Percentiles rank a stretch among this genome's conserved stretches.
Evolutionary conservation across 2,888 invertebrate species (phyloP).

Genomic region (Heteropelma amictum): DNA sequence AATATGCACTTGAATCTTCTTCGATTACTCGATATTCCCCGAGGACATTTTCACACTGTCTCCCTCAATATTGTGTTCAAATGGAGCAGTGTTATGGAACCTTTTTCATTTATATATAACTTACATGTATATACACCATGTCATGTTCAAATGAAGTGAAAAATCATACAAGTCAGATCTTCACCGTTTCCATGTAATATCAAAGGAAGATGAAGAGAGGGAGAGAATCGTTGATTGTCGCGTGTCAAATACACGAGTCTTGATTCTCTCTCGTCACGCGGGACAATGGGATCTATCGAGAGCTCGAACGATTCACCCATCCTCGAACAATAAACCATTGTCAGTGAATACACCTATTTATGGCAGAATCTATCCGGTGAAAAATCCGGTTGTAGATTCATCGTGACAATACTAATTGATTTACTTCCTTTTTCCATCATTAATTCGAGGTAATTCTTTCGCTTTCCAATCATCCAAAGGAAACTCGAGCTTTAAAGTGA

Average conservation of each 20-base stretch:
- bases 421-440: not conserved
- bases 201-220: not conserved
- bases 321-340: conserved; percentile 21
- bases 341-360: conserved; percentile 10
- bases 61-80: not conserved
- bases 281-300: conserved; percentile 40
- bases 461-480: no score
- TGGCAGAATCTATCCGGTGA: not conserved
- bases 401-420: not conserved
- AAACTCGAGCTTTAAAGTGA: no score
- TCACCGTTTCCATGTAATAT: conserved; percentile 29
- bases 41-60: conserved; percentile 36
- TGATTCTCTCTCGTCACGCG: conserved; percentile 16
- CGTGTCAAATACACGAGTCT: conserved; percentile 19
- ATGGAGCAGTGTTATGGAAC: not conserved
- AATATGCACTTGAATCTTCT: conserved; percentile 35
- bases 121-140: no score
- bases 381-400: conserved; percentile 23
- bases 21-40: conserved; percentile 38
- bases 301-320: conserved; percentile 19
- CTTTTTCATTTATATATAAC: not conserved
- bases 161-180: conserved; percentile 17
- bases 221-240: conserved; percentile 13
- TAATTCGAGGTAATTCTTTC: no score
- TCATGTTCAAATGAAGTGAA: no score